Evolutionary conservation across 2,113 vertebrate species (phyloP).

Genomic region (Ammospiza nelsoni): DNA sequence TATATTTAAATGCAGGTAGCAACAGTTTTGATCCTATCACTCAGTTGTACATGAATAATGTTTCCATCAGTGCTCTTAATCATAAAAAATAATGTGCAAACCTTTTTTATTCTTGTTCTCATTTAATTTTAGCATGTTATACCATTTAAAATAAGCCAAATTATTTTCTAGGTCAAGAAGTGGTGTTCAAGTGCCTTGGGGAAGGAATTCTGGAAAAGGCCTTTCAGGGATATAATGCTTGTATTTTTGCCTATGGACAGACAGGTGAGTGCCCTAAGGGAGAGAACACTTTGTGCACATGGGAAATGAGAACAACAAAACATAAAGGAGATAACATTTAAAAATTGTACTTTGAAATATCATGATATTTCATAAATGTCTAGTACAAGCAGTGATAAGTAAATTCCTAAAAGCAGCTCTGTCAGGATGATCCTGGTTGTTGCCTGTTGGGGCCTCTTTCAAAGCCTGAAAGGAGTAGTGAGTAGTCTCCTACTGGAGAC

Average conservation of each 20-base stretch:
- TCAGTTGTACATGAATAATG: not conserved
- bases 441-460: not conserved
- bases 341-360: not conserved
- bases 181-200: conserved; percentile 98
- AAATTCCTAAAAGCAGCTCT: not conserved
- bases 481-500: not conserved
- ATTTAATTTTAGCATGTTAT: not conserved
- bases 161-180: conserved; percentile 91
- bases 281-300: not conserved
- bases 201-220: conserved; percentile 99
- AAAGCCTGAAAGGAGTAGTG: not conserved
- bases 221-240: conserved; percentile 99
- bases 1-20: not conserved
- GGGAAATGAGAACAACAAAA: not conserved
- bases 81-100: not conserved
- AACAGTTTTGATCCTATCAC: not conserved
- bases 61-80: not conserved
- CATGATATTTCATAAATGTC: not conserved
- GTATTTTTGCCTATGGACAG: conserved; percentile 99
- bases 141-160: conserved; percentile 1
- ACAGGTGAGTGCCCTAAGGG: conserved; percentile 81
- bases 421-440: not conserved
- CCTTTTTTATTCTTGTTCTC: not conserved
- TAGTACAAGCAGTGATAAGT: not conserved
- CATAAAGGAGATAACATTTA: not conserved